Percentiles rank a stretch among this genome's conserved stretches.
phyloP scores from a whole-genome alignment of 2,888 invertebrate genomes.

The Yponomeuta malinellus region DNA sequence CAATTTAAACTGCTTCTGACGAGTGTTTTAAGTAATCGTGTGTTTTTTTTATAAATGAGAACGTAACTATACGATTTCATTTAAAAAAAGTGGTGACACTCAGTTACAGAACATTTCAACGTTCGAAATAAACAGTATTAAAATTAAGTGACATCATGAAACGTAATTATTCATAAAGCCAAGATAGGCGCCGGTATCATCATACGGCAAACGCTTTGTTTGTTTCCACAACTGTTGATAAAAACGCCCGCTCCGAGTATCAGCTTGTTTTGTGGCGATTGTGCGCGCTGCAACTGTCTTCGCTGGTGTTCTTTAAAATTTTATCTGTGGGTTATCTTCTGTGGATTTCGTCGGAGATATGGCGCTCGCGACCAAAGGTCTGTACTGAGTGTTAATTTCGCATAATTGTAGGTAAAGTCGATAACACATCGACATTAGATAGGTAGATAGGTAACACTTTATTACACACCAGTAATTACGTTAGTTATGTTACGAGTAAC shows the following conservation, averaged over 20 bases:
- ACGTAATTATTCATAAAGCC: background rate
- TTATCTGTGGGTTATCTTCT: constrained; percentile 1
- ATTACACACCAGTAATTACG: no score
- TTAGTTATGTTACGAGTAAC: no score
- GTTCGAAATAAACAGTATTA: no score
- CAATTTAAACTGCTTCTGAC: no score
- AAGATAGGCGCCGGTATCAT: background rate
- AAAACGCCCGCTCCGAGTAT: background rate
- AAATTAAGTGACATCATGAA: background rate
- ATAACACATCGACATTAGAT: background rate
- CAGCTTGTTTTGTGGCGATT: background rate
- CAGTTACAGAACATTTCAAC: no score
- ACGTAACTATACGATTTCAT: no score
- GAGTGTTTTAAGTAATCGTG: no score
- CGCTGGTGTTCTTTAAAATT: background rate
- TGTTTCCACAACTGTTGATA: background rate
- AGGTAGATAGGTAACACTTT: no score
- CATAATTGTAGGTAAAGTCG: no score
- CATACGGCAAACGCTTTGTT: background rate
- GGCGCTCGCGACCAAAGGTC: constrained; percentile 34
- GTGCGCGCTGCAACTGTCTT: background rate
- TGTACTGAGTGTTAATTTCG: background rate
- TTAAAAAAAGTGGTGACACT: no score
- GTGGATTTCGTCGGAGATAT: constrained; percentile 15
- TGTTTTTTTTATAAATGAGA: no score